Percentiles rank a stretch among this genome's conserved stretches.
Conservation (phyloP, 2,113 vertebrate genomes). For the Apodemus sylvaticus region DNA sequence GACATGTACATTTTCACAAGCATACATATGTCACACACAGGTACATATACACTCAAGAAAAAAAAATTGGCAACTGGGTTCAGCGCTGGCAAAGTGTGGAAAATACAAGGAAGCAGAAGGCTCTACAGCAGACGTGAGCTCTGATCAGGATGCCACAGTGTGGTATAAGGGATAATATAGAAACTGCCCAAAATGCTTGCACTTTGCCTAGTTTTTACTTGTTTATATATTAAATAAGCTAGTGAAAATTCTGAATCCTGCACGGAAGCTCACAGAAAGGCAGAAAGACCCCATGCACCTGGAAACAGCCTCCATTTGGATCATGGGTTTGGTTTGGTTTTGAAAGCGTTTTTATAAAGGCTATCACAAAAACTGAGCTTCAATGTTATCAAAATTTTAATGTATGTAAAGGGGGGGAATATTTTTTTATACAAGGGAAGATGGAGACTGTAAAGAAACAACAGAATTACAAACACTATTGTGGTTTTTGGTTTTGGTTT, state of each 20-base stretch:
- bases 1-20: too few relatives aligned
- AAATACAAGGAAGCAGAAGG: background rate
- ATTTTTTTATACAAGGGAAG: slow-evolving; percentile 19
- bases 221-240: background rate
- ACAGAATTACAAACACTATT: background rate
- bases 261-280: background rate
- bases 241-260: slow-evolving; percentile 7
- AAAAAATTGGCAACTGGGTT: background rate
- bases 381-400: slow-evolving; percentile 51
- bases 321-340: background rate
- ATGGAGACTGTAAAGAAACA: slow-evolving; percentile 28
- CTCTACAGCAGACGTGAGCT: background rate
- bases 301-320: background rate
- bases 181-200: background rate
- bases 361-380: background rate
- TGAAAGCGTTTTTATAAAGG: slow-evolving; percentile 22
- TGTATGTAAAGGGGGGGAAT: background rate
- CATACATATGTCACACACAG: too few relatives aligned
- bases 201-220: background rate
- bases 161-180: background rate
- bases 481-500: too few relatives aligned
- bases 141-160: too few relatives aligned
- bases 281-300: background rate
- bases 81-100: background rate
- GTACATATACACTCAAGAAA: too few relatives aligned